Conservation (phyloP, 2,797 vertebrate genomes). For the Onychomys leucogaster region DNA sequence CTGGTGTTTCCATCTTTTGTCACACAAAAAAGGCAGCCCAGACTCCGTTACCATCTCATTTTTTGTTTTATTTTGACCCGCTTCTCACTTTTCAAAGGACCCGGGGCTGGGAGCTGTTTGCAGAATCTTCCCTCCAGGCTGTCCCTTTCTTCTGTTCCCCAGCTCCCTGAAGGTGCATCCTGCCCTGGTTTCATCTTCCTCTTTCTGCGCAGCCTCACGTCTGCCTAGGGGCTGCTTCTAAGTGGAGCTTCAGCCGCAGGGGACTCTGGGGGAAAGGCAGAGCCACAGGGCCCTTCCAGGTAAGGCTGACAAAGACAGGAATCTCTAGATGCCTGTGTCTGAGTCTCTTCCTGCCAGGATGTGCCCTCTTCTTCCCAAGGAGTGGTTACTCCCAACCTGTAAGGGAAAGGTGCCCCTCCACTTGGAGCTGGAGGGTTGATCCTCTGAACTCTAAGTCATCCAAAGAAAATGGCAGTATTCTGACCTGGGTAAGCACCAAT, state of each 20-base stretch:
- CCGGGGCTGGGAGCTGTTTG: neutral
- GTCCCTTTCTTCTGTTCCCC: neutral
- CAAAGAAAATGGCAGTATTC: neutral
- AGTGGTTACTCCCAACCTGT: neutral
- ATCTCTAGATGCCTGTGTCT: neutral
- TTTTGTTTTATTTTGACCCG: conserved; percentile 58
- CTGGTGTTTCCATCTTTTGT: neutral
- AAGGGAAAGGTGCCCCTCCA: neutral
- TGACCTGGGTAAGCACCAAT: neutral
- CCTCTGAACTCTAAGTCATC: accelerated
- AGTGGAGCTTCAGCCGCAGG: conserved; percentile 15
- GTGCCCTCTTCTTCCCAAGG: accelerated
- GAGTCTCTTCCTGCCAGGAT: neutral
- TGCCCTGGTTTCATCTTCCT: neutral
- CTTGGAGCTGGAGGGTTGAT: neutral
- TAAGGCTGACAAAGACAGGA: neutral
- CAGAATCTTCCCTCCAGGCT: neutral
- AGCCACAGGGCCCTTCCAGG: neutral
- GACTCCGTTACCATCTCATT: neutral
- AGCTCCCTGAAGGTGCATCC: neutral
- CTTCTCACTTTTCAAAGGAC: neutral
- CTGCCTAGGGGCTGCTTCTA: neutral
- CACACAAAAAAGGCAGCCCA: neutral
- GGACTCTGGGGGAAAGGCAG: neutral
- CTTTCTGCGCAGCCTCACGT: accelerated